Conservation (phyloP, 2,113 vertebrate genomes). For the Irena cyanogastra region DNA sequence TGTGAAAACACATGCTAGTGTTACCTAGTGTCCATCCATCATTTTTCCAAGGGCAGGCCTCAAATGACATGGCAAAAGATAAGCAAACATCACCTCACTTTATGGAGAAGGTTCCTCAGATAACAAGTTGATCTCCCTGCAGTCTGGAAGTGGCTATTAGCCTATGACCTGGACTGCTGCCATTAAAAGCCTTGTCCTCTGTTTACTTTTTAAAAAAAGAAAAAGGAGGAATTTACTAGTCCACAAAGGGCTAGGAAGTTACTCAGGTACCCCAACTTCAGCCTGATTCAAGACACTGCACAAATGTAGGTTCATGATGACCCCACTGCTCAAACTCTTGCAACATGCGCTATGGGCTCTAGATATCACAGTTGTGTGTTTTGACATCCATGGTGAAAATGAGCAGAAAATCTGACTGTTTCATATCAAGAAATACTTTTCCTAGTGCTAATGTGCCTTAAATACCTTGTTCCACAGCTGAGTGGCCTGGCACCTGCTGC, state of each 20-base stretch:
- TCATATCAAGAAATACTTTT: constrained; percentile 98
- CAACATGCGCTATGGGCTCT: constrained; percentile 56
- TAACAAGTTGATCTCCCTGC: accelerated
- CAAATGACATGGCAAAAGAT: background rate
- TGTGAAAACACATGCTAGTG: background rate
- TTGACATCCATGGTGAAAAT: constrained; percentile 89
- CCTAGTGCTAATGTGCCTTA: constrained; percentile 98
- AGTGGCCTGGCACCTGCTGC: constrained; percentile 99
- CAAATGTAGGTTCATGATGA: constrained; percentile 24
- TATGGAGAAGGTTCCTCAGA: background rate
- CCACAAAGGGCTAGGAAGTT: background rate
- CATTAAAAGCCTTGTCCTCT: background rate
- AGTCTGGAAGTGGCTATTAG: background rate
- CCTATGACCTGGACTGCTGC: accelerated
- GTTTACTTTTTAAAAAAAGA: background rate
- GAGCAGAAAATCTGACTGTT: constrained; percentile 98
- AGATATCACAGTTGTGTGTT: constrained; percentile 76
- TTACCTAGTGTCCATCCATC: background rate
- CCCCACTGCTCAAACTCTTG: constrained; percentile 35
- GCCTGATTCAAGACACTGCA: background rate
- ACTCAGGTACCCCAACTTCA: background rate
- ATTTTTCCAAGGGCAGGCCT: background rate
- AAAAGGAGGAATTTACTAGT: background rate
- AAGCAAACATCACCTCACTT: background rate
- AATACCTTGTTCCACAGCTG: constrained; percentile 99